These are phyloP conservation scores for Eubasilissa regina DNA, from an alignment of 1,140 invertebrate species.

Conservation along the genomic window DNA sequence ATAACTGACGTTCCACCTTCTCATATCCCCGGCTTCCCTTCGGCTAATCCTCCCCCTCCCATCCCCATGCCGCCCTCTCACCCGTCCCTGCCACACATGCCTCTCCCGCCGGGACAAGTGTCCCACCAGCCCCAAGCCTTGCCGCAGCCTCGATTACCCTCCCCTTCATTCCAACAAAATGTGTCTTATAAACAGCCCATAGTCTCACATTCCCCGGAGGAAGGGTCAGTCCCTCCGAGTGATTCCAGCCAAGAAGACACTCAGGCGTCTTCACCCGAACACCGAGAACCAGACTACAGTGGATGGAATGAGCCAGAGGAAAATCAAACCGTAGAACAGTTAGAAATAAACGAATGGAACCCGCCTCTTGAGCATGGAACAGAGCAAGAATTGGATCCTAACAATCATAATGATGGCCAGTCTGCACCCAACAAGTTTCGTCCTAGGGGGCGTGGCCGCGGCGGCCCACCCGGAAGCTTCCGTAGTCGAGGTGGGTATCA, in stretches of 20 bases:
- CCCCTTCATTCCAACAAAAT: constrained; percentile 58
- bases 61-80: constrained; percentile 56
- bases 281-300: constrained; percentile 33
- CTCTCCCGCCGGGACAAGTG: constrained; percentile 16
- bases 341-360: constrained; percentile 57
- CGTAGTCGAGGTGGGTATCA: constrained; percentile 51
- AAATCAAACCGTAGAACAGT: constrained; percentile 34
- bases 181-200: constrained; percentile 47
- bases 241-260: constrained; percentile 40
- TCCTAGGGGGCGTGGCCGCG: constrained; percentile 49
- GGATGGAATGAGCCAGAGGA: constrained; percentile 41
- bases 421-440: constrained; percentile 49
- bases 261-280: constrained; percentile 4
- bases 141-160: constrained; percentile 54
- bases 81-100: constrained; percentile 29
- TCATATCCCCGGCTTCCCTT: constrained; percentile 58
- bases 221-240: constrained; percentile 21
- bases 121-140: constrained; percentile 59
- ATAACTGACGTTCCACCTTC: constrained; percentile 42
- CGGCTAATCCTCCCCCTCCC: constrained; percentile 53
- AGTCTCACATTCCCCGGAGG: constrained; percentile 38
- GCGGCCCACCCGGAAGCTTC: constrained; percentile 33
- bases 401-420: constrained; percentile 39
- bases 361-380: constrained; percentile 24
- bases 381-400: constrained; percentile 24